Percentiles rank a stretch among this genome's conserved stretches.
Evolutionary conservation across 2,797 vertebrate genomes (phyloP).

Genomic region (Syngnathus acus): DNA sequence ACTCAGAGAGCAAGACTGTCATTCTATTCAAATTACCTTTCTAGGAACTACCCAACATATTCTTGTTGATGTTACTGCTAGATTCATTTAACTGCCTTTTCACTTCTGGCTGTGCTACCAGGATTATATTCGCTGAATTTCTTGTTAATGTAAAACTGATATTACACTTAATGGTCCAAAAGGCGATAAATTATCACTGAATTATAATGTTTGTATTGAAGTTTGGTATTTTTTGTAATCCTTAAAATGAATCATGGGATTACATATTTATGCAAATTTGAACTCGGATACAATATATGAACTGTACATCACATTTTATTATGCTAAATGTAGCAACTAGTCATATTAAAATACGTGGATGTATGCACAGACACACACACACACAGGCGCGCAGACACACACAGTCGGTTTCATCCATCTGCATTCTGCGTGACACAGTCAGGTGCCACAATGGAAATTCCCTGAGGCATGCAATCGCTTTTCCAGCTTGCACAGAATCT

Average conservation of each 20-base stretch:
- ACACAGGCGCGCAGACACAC: neutral
- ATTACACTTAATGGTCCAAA: no score
- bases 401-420: constrained; percentile 23
- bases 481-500: constrained; percentile 27
- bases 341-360: constrained; percentile 20
- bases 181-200: no score
- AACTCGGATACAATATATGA: constrained; percentile 33
- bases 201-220: neutral
- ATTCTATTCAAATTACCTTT: no score
- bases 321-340: constrained; percentile 20
- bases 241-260: neutral
- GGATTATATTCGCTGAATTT: no score
- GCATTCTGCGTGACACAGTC: constrained; percentile 25
- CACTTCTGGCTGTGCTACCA: no score
- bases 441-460: constrained; percentile 30
- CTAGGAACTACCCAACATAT: no score
- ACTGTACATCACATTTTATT: constrained; percentile 36
- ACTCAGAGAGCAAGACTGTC: no score
- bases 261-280: constrained; percentile 48
- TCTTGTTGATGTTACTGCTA: no score
- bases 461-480: constrained; percentile 43
- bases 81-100: no score
- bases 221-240: neutral
- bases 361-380: neutral
- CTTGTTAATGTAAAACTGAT: no score